phyloP scores from a whole-genome alignment of 2,797 vertebrate species.

The Pangasius larnaudii region DNA sequence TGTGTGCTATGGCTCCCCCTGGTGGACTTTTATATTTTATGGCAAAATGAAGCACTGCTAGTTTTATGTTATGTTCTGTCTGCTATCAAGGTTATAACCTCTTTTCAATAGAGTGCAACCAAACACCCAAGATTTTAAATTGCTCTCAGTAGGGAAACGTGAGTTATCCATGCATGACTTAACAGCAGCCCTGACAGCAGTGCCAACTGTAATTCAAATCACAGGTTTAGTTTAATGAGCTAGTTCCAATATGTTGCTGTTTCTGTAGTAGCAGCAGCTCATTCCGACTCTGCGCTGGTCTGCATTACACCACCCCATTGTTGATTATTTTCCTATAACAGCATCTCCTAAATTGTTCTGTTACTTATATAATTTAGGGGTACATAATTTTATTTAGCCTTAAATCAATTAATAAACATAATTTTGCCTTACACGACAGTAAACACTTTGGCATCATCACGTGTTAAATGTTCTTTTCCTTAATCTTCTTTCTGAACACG shows the following conservation, averaged over 20 bases:
- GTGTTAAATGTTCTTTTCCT: not conserved
- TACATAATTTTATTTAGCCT: not conserved
- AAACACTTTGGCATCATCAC: not conserved
- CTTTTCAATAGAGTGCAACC: not conserved
- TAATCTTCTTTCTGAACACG: not conserved
- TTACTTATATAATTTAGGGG: not conserved
- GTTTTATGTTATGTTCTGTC: no score
- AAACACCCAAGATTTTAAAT: not conserved
- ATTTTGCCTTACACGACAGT: not conserved
- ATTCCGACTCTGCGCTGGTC: not conserved
- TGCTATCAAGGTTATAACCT: no score
- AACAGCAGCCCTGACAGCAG: not conserved
- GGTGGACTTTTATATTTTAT: not conserved
- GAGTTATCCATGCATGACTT: no score
- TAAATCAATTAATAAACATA: no score
- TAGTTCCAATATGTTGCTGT: not conserved
- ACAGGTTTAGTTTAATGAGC: not conserved
- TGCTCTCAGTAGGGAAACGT: not conserved
- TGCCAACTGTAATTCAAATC: not conserved
- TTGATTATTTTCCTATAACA: not conserved
- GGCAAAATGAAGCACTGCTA: not conserved
- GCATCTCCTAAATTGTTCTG: not conserved
- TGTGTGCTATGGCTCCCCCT: conserved; percentile 9
- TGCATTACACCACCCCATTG: not conserved
- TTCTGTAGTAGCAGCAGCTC: not conserved